Conservation (phyloP, 2,113 vertebrate genomes). For the Lycaon pictus region DNA sequence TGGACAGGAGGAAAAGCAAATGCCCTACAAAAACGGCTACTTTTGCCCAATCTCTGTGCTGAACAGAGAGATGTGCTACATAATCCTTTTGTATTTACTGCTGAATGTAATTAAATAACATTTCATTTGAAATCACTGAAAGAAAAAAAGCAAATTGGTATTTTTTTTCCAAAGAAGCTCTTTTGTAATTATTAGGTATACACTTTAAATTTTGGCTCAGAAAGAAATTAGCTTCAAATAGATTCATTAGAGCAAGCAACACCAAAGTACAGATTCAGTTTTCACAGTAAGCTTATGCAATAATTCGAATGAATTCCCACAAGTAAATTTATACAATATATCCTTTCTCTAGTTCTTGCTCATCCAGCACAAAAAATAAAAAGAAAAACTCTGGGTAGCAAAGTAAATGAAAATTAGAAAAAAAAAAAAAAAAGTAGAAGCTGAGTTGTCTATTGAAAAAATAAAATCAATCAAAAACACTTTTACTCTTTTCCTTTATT, state of each 20-base stretch:
- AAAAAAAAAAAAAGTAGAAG: not conserved
- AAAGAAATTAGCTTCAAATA: not conserved
- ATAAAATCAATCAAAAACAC: not conserved
- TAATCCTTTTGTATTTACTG: not conserved
- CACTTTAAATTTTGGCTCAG: conserved; percentile 25
- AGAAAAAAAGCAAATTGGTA: not conserved
- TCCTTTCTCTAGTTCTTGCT: not conserved
- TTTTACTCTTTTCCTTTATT: not conserved
- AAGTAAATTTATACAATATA: conserved; percentile 42
- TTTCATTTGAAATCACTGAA: conserved; percentile 7
- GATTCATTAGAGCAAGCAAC: conserved; percentile 18
- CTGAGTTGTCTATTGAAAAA: not conserved
- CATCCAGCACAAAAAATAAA: not conserved
- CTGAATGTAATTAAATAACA: conserved; percentile 15
- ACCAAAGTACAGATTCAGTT: not conserved
- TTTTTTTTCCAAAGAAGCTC: conserved; percentile 19
- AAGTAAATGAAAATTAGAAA: not conserved
- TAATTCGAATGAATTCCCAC: conserved; percentile 24
- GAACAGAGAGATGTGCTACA: not conserved
- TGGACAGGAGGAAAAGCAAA: not conserved
- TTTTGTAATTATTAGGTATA: not conserved
- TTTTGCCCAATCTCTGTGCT: not conserved
- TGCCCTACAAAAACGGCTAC: not conserved
- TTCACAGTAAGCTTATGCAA: not conserved
- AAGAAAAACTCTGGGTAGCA: not conserved